Evolutionary conservation across 2,113 vertebrate species (phyloP).

Genomic region (Talpa occidentalis): DNA sequence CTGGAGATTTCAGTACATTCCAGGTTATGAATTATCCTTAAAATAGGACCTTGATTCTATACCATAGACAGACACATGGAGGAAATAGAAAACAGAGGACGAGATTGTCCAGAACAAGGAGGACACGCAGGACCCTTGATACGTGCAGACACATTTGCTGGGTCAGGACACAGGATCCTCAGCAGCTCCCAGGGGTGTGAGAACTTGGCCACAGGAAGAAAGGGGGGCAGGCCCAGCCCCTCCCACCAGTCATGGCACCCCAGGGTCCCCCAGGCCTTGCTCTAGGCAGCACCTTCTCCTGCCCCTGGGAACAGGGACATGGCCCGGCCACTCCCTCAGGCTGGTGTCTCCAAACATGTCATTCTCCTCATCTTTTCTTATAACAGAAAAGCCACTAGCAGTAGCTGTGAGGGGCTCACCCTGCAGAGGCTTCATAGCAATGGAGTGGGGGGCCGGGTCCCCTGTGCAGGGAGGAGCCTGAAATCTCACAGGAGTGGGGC

Average conservation of each 20-base stretch:
- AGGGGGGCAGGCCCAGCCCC: not conserved
- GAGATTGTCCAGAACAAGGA: not conserved
- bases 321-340: not conserved
- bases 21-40: too few relatives aligned
- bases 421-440: too few relatives aligned
- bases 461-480: too few relatives aligned
- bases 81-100: not conserved
- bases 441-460: too few relatives aligned
- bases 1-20: too few relatives aligned
- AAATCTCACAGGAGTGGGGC: too few relatives aligned
- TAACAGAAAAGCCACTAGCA: too few relatives aligned
- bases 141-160: accelerated
- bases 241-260: too few relatives aligned
- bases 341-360: not conserved
- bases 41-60: not conserved
- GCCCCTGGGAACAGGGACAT: not conserved
- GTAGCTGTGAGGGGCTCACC: too few relatives aligned
- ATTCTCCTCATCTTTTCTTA: too few relatives aligned
- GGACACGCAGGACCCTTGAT: not conserved
- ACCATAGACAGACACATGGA: accelerated
- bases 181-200: accelerated
- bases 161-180: not conserved
- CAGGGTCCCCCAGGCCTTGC: not conserved
- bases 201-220: accelerated
- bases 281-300: not conserved